Evolutionary conservation across 2,113 vertebrate species (phyloP), one percentile per base, ranked within the genome.

Genomic region (Pangasianodon gigas): DNA sequence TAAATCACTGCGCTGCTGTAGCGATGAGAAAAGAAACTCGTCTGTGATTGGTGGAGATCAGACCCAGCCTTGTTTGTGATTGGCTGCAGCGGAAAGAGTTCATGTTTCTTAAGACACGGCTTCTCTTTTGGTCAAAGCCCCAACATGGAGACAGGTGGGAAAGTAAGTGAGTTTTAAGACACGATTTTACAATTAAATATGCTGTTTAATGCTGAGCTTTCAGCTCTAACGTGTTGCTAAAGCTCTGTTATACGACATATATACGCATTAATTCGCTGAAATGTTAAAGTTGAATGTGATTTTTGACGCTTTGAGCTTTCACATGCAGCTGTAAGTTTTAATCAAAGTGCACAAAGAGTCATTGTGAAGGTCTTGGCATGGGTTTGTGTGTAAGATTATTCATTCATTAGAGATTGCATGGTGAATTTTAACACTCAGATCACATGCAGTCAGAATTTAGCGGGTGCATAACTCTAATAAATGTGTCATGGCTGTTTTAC

Each of bases 61-160:
- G 21, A 44, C 19, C 6, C 54, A 11, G 4, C 56, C 51, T 67
- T 0, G 60, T 58, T 75, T 88, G 37, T 89, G 56, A 91, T 91
- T 91, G 88, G 90, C 29, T 85, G 82, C 2, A 16, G 10, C 0
- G 6, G 19, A 18, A 11, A 41, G 46, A 18, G 56, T 16, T 46
- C 37, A 29, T 56, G 3, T 84, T 46, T 62, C 56, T 62, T 62
- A 46, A 46, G 48, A 58, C 58, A n/a, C 80, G 74, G 44, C 88
- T 29, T 85, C 48, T 24, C 13, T 21, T 58, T 0, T 44, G 24
- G 19, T 69, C 84, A 46, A 62, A 54, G 26, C 77, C 4, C 44
- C 58, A 89, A 60, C 92, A 96, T 96, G 96, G 95, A 94, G 86
- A 95, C 96, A 56, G 93, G 91, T 84, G 96, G 95, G 0, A 88